phyloP scores from a whole-genome alignment of 1,140 invertebrate genomes.

The Charaxes varanes region DNA sequence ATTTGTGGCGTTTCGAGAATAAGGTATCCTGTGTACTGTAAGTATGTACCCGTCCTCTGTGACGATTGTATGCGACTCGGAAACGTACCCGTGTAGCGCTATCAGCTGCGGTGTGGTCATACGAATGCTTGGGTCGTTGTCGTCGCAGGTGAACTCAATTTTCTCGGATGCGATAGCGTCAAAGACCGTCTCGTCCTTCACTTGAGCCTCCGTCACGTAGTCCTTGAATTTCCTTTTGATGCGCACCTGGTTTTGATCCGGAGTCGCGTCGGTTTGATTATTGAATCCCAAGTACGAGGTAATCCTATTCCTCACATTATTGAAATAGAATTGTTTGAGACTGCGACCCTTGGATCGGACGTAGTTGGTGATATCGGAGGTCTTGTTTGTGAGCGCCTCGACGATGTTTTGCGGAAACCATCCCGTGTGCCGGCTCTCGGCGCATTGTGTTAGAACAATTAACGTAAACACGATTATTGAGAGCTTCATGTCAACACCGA shows the following conservation, averaged over 20 bases:
- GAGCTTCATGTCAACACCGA: conserved; percentile 41
- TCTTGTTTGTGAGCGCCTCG: conserved; percentile 41
- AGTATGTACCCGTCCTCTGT: conserved; percentile 85
- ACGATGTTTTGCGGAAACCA: conserved; percentile 48
- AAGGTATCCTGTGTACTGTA: conserved; percentile 82
- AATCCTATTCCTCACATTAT: conserved; percentile 45
- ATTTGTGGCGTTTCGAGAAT: conserved; percentile 40
- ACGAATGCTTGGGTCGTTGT: conserved; percentile 50
- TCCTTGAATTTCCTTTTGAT: conserved; percentile 39
- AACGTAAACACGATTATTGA: conserved; percentile 40
- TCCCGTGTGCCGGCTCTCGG: conserved; percentile 31
- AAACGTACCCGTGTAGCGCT: conserved; percentile 78
- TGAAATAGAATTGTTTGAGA: conserved; percentile 43
- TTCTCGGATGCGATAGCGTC: conserved; percentile 45
- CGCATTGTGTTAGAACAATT: conserved; percentile 30
- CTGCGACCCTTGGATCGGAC: conserved; percentile 49
- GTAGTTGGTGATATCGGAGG: conserved; percentile 42
- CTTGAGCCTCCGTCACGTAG: conserved; percentile 35
- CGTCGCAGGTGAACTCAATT: conserved; percentile 29
- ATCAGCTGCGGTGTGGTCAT: conserved; percentile 76
- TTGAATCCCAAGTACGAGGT: conserved; percentile 34
- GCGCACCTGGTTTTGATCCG: conserved; percentile 18
- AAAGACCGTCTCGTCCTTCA: conserved; percentile 36
- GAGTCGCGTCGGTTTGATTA: conserved; percentile 4
- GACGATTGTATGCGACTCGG: conserved; percentile 78